A percentile compares a stretch with the other conserved stretches of the same genome.
These are phyloP conservation scores for Ammodytes dubius DNA, from an alignment of 2,113 vertebrate species.

Conservation along the genomic window DNA sequence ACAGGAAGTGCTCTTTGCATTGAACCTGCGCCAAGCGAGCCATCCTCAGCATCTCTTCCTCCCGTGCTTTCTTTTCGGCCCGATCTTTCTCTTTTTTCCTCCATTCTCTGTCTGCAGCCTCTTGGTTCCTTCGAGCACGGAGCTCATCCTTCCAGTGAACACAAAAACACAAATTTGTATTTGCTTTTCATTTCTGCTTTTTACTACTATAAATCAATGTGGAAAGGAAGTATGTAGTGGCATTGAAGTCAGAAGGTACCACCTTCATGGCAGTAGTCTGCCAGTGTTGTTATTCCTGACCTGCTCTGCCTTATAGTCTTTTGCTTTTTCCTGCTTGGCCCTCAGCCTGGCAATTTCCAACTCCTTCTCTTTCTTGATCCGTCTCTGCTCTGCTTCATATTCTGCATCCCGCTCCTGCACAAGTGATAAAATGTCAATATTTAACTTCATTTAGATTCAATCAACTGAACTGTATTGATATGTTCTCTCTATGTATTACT, in stretches of 20 bases:
- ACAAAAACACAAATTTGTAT: neutral
- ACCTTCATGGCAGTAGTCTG: neutral
- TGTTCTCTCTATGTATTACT: neutral
- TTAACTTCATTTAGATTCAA: neutral
- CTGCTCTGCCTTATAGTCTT: constrained; percentile 89
- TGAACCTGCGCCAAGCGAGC: constrained; percentile 86
- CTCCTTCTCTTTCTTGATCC: constrained; percentile 89
- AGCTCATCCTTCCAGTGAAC: constrained; percentile 85
- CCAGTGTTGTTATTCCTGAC: constrained; percentile 69
- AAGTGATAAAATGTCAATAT: neutral
- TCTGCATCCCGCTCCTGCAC: constrained; percentile 87
- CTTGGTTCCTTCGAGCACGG: constrained; percentile 89
- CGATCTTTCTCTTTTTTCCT: constrained; percentile 87
- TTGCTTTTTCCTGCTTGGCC: constrained; percentile 87
- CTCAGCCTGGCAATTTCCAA: constrained; percentile 86
- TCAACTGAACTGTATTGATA: neutral
- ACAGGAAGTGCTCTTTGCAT: constrained; percentile 85
- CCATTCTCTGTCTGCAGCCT: constrained; percentile 89
- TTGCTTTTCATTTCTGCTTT: too few relatives aligned
- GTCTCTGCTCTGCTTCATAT: constrained; percentile 88
- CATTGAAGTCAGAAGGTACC: neutral
- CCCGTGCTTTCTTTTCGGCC: constrained; percentile 66
- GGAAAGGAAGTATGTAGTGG: neutral
- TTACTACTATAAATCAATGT: neutral
- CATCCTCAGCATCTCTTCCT: constrained; percentile 76